These are phyloP conservation scores for Lepus townsendii DNA, from an alignment of 2,797 vertebrate genomes.

Conservation along the genomic window DNA sequence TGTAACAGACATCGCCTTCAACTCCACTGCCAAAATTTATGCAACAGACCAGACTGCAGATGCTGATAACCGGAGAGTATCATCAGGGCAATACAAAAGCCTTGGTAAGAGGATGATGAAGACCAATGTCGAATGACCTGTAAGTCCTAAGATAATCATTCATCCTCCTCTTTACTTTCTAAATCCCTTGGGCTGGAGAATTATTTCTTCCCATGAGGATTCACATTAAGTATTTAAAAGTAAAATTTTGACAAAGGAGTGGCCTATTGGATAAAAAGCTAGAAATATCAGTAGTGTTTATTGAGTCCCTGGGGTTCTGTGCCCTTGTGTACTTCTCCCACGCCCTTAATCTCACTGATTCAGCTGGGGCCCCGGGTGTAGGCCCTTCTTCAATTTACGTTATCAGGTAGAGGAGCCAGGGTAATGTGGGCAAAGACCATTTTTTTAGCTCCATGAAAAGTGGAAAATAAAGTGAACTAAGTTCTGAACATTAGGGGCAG, in stretches of 20 bases:
- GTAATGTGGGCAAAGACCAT: not conserved
- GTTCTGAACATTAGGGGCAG: not conserved
- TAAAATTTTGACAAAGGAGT: not conserved
- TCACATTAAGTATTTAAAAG: conserved; percentile 10
- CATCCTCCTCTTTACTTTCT: not conserved
- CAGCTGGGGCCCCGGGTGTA: not conserved
- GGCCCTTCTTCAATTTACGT: not conserved
- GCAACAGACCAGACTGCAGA: not conserved
- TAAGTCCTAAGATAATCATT: not conserved
- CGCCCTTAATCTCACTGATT: not conserved
- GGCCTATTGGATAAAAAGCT: not conserved
- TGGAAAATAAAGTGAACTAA: not conserved
- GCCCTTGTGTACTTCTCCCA: not conserved
- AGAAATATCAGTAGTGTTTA: not conserved
- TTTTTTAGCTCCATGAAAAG: conserved; percentile 7
- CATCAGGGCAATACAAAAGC: not conserved
- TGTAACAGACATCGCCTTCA: not conserved
- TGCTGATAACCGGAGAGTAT: not conserved
- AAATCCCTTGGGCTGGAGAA: not conserved
- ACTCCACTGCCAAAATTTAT: not conserved
- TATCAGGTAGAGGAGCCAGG: not conserved
- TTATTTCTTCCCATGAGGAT: not conserved
- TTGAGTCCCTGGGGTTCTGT: not conserved
- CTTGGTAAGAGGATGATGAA: not conserved
- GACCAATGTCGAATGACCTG: not conserved